These are phyloP conservation scores for Leucophenga maculata DNA, from an alignment of 2,888 invertebrate species.

Conservation along the genomic window DNA sequence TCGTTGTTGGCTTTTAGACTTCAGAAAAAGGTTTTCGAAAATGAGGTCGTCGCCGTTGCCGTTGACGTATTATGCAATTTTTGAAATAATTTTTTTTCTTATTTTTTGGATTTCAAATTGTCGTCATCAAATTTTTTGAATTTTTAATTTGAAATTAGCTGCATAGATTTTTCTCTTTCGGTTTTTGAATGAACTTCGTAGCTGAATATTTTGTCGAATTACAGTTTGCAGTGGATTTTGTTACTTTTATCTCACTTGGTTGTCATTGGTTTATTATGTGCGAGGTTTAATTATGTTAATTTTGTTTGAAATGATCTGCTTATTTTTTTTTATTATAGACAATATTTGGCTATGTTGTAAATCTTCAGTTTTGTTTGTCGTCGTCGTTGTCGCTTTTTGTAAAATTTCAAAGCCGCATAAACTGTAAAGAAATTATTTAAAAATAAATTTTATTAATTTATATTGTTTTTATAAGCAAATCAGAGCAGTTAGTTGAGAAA, in stretches of 20 bases:
- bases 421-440: conserved; percentile 10
- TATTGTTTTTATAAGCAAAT: conserved; percentile 17
- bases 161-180: conserved; percentile 5
- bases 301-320: conserved; percentile 35
- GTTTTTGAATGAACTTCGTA: conserved; percentile 27
- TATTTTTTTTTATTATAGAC: neutral
- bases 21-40: conserved; percentile 31
- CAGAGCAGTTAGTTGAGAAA: conserved; percentile 37
- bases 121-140: conserved; percentile 32
- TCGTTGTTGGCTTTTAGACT: neutral
- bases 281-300: conserved; percentile 59
- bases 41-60: conserved; percentile 48
- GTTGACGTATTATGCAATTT: conserved; percentile 47
- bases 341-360: conserved; percentile 10
- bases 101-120: neutral
- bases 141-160: conserved; percentile 41
- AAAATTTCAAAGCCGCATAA: neutral
- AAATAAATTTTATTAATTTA: neutral
- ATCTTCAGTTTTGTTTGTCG: conserved; percentile 28
- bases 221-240: conserved; percentile 18
- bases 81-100: neutral
- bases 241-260: conserved; percentile 30
- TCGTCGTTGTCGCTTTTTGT: neutral
- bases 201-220: conserved; percentile 42
- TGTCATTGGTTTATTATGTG: conserved; percentile 48